Conservation (phyloP, 1,140 invertebrate species). For the Heliothis subflexa region DNA sequence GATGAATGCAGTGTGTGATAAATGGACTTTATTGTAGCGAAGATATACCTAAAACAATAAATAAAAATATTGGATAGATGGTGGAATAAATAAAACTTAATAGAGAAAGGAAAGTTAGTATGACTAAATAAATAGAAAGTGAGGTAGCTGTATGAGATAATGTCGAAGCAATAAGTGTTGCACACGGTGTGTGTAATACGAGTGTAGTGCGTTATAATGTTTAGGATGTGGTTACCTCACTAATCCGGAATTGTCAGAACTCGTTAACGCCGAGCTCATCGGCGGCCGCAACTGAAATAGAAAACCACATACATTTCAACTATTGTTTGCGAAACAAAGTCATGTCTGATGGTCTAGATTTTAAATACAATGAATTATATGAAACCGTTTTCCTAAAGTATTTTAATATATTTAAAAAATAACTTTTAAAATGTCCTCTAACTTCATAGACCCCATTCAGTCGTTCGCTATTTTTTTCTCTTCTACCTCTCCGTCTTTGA, state of each 20-base stretch:
- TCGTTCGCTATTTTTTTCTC: too few species aligned
- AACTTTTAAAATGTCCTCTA: too few species aligned
- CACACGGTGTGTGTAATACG: constrained; percentile 19
- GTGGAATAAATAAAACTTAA: constrained; percentile 47
- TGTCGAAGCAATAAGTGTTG: constrained; percentile 29
- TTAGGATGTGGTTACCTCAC: constrained; percentile 73
- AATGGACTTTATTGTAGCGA: constrained; percentile 73
- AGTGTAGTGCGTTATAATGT: neutral
- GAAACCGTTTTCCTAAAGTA: too few species aligned
- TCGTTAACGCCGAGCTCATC: constrained; percentile 78
- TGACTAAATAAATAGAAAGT: constrained; percentile 43
- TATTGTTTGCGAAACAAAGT: neutral
- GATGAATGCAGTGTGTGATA: constrained; percentile 67
- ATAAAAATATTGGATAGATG: constrained; percentile 58
- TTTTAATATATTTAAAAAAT: too few species aligned
- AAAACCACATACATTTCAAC: constrained; percentile 17
- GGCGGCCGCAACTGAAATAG: constrained; percentile 82
- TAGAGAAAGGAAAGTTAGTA: constrained; percentile 34
- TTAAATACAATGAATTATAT: too few species aligned
- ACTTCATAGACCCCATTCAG: too few species aligned
- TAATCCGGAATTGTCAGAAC: constrained; percentile 85
- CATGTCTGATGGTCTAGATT: too few species aligned
- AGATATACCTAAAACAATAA: constrained; percentile 85
- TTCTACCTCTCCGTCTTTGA: too few species aligned
- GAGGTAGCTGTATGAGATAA: constrained; percentile 20